Conservation (phyloP, 1,140 invertebrate genomes). For the Orussus abietinus region DNA sequence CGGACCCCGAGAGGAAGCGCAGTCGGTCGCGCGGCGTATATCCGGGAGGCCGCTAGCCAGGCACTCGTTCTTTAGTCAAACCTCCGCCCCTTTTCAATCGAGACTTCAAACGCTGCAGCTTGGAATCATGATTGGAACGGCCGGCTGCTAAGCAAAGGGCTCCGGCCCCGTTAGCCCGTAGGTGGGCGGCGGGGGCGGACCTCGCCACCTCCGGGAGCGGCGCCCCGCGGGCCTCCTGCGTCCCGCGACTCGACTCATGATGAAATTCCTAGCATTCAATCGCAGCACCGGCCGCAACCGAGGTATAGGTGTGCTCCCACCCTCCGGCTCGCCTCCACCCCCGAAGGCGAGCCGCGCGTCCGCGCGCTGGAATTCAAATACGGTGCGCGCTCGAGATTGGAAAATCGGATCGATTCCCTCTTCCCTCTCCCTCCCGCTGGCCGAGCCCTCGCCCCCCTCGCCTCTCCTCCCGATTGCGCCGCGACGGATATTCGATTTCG, state of each 20-base stretch:
- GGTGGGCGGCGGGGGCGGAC: slow-evolving; percentile 41
- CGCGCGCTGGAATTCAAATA: slow-evolving; percentile 38
- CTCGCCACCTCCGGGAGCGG: slow-evolving; percentile 35
- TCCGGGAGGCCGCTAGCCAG: slow-evolving; percentile 41
- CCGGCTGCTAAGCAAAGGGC: slow-evolving; percentile 50
- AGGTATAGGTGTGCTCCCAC: not conserved
- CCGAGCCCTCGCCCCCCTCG: slow-evolving; percentile 14
- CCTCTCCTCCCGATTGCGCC: slow-evolving; percentile 10
- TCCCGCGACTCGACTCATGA: slow-evolving; percentile 48
- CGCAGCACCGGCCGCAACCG: slow-evolving; percentile 43
- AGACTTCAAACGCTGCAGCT: slow-evolving; percentile 54
- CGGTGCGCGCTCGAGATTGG: slow-evolving; percentile 37
- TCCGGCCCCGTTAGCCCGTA: slow-evolving; percentile 39
- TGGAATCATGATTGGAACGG: slow-evolving; percentile 56
- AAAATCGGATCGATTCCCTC: slow-evolving; percentile 42
- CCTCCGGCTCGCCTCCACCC: not conserved
- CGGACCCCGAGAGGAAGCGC: slow-evolving; percentile 4
- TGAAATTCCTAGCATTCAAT: slow-evolving; percentile 56
- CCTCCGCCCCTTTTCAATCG: slow-evolving; percentile 55
- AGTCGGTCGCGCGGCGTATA: slow-evolving; percentile 24
- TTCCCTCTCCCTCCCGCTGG: slow-evolving; percentile 17
- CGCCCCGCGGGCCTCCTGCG: slow-evolving; percentile 30
- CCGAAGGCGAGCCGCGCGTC: not conserved
- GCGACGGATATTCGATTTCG: no score
- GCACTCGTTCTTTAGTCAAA: slow-evolving; percentile 55